Conservation (phyloP, 1,140 invertebrate genomes). For the Papilio xuthus region DNA sequence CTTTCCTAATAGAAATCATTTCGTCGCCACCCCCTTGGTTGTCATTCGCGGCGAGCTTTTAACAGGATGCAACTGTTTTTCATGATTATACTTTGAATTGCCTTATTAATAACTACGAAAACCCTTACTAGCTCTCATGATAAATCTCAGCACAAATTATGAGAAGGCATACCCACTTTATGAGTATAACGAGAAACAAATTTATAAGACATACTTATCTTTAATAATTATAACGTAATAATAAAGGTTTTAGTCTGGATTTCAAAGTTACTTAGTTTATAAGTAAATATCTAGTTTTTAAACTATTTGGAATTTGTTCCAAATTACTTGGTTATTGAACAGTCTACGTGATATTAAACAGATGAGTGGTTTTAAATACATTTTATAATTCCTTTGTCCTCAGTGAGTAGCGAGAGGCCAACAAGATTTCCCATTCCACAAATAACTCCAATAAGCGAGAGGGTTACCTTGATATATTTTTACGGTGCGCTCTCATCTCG, state of each 20-base stretch:
- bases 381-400: slow-evolving; percentile 23
- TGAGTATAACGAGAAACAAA: too few relatives aligned
- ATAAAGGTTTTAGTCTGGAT: not conserved
- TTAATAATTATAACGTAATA: not conserved
- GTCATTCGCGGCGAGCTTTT: slow-evolving; percentile 73
- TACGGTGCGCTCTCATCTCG: slow-evolving; percentile 51
- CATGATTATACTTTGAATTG: slow-evolving; percentile 68
- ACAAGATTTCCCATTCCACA: slow-evolving; percentile 43
- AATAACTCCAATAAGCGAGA: slow-evolving; percentile 49
- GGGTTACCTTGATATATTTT: slow-evolving; percentile 54
- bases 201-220: too few relatives aligned
- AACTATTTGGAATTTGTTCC: too few relatives aligned
- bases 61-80: slow-evolving; percentile 75
- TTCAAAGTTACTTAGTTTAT: not conserved
- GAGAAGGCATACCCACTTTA: too few relatives aligned
- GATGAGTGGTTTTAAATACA: not conserved
- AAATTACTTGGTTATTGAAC: too few relatives aligned
- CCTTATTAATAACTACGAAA: slow-evolving; percentile 34
- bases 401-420: not conserved
- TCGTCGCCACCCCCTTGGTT: slow-evolving; percentile 68
- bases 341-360: not conserved
- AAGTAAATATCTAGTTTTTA: too few relatives aligned
- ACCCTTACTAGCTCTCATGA: not conserved
- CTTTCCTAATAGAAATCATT: slow-evolving; percentile 67
- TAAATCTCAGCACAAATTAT: not conserved